Conservation (phyloP, 2,113 vertebrate genomes). For the Rhizomys pruinosus region DNA sequence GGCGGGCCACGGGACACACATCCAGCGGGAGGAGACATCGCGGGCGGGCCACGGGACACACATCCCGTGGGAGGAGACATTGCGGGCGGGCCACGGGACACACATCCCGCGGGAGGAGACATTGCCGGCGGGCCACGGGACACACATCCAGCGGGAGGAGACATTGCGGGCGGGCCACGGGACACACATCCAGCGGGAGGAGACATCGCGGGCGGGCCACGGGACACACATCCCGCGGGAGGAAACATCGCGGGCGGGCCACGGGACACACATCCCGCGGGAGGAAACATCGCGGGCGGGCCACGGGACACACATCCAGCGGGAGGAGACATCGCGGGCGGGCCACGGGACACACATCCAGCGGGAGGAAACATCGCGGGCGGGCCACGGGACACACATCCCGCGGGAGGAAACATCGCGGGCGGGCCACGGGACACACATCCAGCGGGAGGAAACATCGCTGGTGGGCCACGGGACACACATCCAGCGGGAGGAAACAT, state of each 20-base stretch:
- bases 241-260: too few relatives aligned
- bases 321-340: too few relatives aligned
- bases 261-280: background rate
- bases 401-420: too few relatives aligned
- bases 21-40: too few relatives aligned
- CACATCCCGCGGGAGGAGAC: rapidly evolving
- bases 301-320: background rate
- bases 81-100: background rate
- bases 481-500: too few relatives aligned
- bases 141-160: too few relatives aligned
- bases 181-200: background rate
- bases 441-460: too few relatives aligned
- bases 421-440: background rate
- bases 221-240: background rate
- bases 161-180: background rate
- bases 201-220: too few relatives aligned
- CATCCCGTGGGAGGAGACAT: too few relatives aligned
- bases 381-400: background rate
- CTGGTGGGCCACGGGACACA: background rate
- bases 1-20: background rate
- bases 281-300: too few relatives aligned
- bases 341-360: background rate
- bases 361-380: too few relatives aligned
- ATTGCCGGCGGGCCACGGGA: background rate
- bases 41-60: background rate